Percentiles rank a stretch among this genome's conserved stretches.
These are phyloP conservation scores for Sorex maritimensis DNA, from an alignment of 2,797 vertebrate species.

Conservation along the genomic window DNA sequence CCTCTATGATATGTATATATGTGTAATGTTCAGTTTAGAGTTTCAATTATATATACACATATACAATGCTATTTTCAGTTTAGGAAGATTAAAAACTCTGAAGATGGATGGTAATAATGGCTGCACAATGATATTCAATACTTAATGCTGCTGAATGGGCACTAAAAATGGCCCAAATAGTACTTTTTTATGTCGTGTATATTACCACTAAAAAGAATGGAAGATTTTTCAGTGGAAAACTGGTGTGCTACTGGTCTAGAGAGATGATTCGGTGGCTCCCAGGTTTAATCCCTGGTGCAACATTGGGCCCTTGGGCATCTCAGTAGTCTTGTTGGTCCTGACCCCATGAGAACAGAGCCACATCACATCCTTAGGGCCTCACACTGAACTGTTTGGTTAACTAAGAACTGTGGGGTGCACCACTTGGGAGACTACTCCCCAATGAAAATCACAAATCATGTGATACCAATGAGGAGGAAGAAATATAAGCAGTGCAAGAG, in stretches of 20 bases:
- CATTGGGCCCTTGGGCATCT: no score
- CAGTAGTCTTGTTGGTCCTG: no score
- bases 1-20: not conserved
- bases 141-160: not conserved
- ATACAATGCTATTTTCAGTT: not conserved
- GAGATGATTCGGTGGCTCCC: no score
- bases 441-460: constrained; percentile 16
- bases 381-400: no score
- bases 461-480: not conserved
- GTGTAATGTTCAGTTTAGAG: no score
- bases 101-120: not conserved
- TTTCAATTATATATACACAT: not conserved
- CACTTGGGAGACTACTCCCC: not conserved
- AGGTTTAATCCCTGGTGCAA: no score
- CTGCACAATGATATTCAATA: not conserved
- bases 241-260: no score
- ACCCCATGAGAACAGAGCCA: no score
- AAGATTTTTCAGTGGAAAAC: no score
- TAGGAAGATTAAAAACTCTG: not conserved
- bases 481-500: not conserved
- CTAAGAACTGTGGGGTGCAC: no score
- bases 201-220: not conserved
- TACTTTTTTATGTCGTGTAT: not conserved
- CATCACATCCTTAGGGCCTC: no score
- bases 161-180: constrained; percentile 1